These are phyloP conservation scores for Taeniopygia guttata DNA, from an alignment of 2,797 vertebrate species.

Conservation along the genomic window DNA sequence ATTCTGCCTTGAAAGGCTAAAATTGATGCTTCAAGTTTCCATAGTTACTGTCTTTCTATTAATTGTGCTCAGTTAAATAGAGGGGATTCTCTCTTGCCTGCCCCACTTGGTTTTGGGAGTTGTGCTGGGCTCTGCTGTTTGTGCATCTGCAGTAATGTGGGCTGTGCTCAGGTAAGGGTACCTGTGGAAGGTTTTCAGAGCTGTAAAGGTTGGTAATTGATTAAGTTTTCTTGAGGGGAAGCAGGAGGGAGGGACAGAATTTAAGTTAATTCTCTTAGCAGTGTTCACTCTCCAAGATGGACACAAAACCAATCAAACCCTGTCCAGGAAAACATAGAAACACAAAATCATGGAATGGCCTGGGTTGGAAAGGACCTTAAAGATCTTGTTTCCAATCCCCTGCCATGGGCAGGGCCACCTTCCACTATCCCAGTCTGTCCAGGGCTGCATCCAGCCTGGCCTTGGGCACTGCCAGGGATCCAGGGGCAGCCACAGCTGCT, in stretches of 20 bases:
- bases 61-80: neutral
- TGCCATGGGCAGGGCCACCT: neutral
- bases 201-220: neutral
- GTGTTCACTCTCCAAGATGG: neutral
- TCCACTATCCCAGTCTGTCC: neutral
- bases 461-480: neutral
- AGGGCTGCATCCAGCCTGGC: neutral
- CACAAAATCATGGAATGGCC: neutral
- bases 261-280: neutral
- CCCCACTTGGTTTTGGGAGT: neutral
- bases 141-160: neutral
- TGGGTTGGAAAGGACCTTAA: neutral
- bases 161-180: neutral
- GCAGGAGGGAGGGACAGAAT: neutral
- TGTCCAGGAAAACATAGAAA: neutral
- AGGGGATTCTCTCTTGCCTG: neutral
- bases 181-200: neutral
- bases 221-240: neutral
- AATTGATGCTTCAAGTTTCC: conserved; percentile 27
- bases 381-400: neutral
- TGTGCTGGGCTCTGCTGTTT: neutral
- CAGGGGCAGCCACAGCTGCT: neutral
- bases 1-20: conserved; percentile 5
- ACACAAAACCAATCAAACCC: neutral
- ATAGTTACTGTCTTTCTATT: conserved; percentile 2